Base-by-base conservation (phyloP, 2,888 invertebrate species). In the Craniophora ligustri region DNA sequence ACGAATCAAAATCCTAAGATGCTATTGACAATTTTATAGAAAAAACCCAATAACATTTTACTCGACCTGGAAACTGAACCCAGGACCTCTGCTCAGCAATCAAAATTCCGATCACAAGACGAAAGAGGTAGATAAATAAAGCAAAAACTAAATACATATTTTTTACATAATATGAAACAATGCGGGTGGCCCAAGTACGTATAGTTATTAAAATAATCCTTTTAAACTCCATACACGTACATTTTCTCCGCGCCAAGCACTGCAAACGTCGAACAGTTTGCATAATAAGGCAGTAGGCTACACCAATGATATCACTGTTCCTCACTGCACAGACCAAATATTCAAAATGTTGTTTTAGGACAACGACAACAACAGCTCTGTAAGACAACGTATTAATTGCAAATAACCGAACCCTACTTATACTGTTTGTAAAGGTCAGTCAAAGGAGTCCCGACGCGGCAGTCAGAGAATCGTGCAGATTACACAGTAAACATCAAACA, bases 301-400 rank as follows among this genome's bases (percentile, higher is more conserved):
- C 35, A 42, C 36, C 44, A 53, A 35, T 56, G 70, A 59, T 75
- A 77, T 74, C 74, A 67, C 53, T 51, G 66, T 56, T 19, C 64
- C 69, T 44, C 62, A 60, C 64, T 67, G 66, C 69, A 60, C 61
- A 58, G 55, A 54, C 68, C 76, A 72, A 79, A 81, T 79, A 81
- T 79, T 77, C 75, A 72, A 73, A 76, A 70, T 86, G 84, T 88
- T 89, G 80, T 84, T 86, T 88, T 86, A 88, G 88, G 87, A 82
- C 77, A 67, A 67, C 56, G 76, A 75, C 73, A 81, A 88, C 84
- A 82, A 57, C 61, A 74, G 70, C 66, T 64, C 72, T 76, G 67
- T 76, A 72, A 76, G 75, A 81, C 78, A 82, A 86, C 80, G 83
- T 83, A 86, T 85, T 86, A 85, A 86, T 86, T 86, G 80, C 82